Percentiles rank a stretch among this genome's conserved stretches.
These are phyloP conservation scores for Caenorhabditis afra DNA, from an alignment of 2,888 invertebrate species.

Conservation along the genomic window DNA sequence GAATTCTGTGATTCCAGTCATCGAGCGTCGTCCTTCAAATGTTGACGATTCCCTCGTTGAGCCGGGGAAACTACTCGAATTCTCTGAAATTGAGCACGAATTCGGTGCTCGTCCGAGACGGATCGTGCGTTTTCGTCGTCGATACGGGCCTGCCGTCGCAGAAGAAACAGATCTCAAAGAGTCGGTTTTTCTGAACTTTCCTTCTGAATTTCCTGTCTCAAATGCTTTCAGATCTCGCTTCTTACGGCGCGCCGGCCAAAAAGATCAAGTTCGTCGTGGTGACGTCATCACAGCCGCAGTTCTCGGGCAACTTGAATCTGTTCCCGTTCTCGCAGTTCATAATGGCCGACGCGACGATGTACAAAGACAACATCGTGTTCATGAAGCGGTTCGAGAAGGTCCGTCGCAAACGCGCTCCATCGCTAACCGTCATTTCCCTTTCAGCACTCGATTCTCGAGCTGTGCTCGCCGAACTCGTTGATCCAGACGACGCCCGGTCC, in stretches of 20 bases:
- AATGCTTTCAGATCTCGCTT: slow-evolving; percentile 54
- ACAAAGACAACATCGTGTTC: slow-evolving; percentile 52
- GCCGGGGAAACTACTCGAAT: slow-evolving; percentile 59
- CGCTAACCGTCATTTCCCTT: not conserved
- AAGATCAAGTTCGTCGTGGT: slow-evolving; percentile 65
- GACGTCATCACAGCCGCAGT: slow-evolving; percentile 63
- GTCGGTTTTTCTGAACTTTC: slow-evolving; percentile 21
- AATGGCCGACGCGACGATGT: slow-evolving; percentile 56
- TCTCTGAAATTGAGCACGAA: slow-evolving; percentile 59
- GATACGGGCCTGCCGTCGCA: slow-evolving; percentile 67
- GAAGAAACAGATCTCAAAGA: slow-evolving; percentile 61
- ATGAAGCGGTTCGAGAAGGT: slow-evolving; percentile 55
- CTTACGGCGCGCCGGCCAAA: slow-evolving; percentile 52
- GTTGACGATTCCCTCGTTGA: slow-evolving; percentile 42
- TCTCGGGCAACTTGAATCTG: slow-evolving; percentile 68
- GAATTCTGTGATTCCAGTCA: slow-evolving; percentile 3
- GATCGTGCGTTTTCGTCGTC: slow-evolving; percentile 61
- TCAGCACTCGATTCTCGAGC: slow-evolving; percentile 53
- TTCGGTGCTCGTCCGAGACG: slow-evolving; percentile 63
- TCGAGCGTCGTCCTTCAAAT: slow-evolving; percentile 53
- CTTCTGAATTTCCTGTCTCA: not conserved
- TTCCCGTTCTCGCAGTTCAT: slow-evolving; percentile 66
- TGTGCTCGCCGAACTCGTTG: slow-evolving; percentile 63
- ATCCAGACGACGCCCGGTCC: slow-evolving; percentile 66
- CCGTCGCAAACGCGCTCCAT: not conserved